Percentiles rank a stretch among this genome's conserved stretches.
Conservation (phyloP, 2,113 vertebrate species). For the Lasiurus cinereus region DNA sequence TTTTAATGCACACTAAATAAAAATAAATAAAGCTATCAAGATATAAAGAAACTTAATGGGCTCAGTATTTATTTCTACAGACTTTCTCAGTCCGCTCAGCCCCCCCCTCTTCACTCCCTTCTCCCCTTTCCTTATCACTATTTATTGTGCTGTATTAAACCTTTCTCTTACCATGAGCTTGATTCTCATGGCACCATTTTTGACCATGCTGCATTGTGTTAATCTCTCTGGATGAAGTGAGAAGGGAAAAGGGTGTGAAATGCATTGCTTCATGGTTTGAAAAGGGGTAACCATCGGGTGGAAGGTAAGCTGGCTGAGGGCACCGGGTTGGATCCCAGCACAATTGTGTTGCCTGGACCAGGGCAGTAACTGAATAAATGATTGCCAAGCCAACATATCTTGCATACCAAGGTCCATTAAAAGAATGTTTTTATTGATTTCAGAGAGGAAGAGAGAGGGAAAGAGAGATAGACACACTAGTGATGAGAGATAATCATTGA, state of each 20-base stretch:
- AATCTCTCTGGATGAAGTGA: neutral
- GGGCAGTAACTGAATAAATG: neutral
- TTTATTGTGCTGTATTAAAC: neutral
- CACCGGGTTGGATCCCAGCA: neutral
- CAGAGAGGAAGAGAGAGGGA: too few relatives aligned
- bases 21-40: neutral
- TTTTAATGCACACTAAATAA: neutral
- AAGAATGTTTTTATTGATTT: neutral
- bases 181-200: neutral
- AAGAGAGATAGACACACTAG: too few relatives aligned
- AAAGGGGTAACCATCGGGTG: neutral
- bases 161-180: neutral
- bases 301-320: neutral
- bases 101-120: rapidly evolving
- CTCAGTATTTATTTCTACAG: neutral
- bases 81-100: neutral
- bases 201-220: neutral
- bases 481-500: too few relatives aligned
- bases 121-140: neutral
- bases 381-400: neutral
- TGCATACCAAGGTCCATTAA: neutral
- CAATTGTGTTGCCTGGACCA: neutral
- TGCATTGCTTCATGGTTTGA: neutral
- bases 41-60: neutral
- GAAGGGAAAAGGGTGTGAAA: neutral